Conservation (phyloP, 2,113 vertebrate genomes). For the Bombycilla garrulus region DNA sequence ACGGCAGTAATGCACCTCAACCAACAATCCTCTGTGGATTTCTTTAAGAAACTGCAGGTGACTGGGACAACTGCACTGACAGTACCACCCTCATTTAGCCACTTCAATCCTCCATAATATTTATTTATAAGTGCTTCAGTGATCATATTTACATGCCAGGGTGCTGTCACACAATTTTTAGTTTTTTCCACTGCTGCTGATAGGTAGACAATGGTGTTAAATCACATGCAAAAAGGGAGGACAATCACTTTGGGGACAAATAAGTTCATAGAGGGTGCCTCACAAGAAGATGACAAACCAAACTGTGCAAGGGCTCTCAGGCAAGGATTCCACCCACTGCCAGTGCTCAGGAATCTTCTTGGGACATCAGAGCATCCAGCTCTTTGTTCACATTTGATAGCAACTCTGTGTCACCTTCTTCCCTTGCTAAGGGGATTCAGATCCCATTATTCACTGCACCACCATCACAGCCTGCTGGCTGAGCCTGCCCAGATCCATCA, state of each 20-base stretch:
- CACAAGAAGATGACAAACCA: neutral
- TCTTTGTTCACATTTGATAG: rapidly evolving
- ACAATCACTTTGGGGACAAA: neutral
- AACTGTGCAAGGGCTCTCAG: neutral
- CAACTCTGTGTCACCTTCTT: neutral
- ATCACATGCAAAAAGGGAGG: neutral
- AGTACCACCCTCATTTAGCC: neutral
- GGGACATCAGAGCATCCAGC: neutral
- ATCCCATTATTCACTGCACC: neutral
- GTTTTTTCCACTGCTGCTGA: neutral
- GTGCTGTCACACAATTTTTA: neutral
- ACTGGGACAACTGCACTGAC: neutral
- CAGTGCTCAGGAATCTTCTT: neutral
- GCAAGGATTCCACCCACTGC: neutral
- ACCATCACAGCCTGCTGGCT: neutral
- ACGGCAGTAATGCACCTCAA: neutral
- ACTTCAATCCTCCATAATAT: neutral
- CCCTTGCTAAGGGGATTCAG: neutral
- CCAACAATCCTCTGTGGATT: neutral
- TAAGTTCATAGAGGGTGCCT: neutral
- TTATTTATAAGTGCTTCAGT: neutral
- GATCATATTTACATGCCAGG: neutral
- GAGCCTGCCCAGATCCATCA: neutral
- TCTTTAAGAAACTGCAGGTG: neutral
- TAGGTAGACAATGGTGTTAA: neutral